A percentile compares a stretch with the other conserved stretches of the same genome.
phyloP scores from a whole-genome alignment of 2,888 invertebrate genomes.

The Caenorhabditis sp. region DNA sequence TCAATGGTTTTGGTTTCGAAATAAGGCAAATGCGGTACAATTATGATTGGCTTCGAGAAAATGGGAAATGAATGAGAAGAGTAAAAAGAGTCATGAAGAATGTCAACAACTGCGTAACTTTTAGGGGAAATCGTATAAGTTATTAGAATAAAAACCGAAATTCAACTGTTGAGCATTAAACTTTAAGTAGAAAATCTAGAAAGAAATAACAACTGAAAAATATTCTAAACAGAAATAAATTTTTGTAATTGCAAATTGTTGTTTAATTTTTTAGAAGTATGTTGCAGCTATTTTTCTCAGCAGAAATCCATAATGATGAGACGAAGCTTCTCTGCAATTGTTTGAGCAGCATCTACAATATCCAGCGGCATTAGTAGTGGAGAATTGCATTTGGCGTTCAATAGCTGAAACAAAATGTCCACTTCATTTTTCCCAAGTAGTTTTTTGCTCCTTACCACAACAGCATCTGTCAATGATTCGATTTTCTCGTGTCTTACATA shows the following conservation, averaged over 20 bases:
- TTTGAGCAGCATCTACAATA: conserved; percentile 45
- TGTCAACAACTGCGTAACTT: conserved; percentile 45
- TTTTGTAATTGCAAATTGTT: too few species aligned
- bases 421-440: background rate
- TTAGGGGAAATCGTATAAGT: conserved; percentile 11
- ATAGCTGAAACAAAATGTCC: conserved; percentile 36
- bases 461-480: conserved; percentile 42
- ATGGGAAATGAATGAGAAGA: background rate
- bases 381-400: conserved; percentile 62
- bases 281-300: background rate
- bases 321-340: conserved; percentile 52
- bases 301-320: conserved; percentile 44
- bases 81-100: conserved; percentile 49
- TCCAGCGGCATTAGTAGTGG: conserved; percentile 30
- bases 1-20: conserved; percentile 3
- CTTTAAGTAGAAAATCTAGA: background rate
- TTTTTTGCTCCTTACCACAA: conserved; percentile 30
- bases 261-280: too few species aligned
- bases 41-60: conserved; percentile 1
- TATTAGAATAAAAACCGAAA: too few species aligned
- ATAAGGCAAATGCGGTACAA: conserved; percentile 1
- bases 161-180: background rate
- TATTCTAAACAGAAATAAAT: too few species aligned
- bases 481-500: conserved; percentile 47
- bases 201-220: too few species aligned